phyloP scores from a whole-genome alignment of 2,888 invertebrate species.

The Cecidostiba fungosa region DNA sequence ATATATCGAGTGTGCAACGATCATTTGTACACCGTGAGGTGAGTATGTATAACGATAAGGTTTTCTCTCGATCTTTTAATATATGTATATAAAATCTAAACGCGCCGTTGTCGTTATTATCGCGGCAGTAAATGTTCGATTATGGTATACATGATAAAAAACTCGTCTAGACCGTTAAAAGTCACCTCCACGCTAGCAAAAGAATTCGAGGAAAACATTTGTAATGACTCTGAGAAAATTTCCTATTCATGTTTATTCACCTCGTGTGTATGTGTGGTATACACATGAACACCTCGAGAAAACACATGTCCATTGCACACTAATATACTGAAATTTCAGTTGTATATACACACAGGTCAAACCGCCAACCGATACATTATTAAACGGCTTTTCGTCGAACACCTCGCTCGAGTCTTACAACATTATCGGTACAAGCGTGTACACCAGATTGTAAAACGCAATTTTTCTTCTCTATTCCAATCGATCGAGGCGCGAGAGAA shows the following conservation, averaged over 20 bases:
- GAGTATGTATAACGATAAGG: no score
- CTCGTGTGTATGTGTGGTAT: neutral
- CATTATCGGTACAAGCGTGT: neutral
- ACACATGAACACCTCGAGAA: no score
- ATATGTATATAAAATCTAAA: neutral
- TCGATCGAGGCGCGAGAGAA: neutral
- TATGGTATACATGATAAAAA: neutral
- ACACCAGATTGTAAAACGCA: neutral
- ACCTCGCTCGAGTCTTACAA: no score
- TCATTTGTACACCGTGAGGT: no score
- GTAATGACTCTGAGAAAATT: neutral
- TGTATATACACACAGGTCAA: neutral
- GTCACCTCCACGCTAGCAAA: neutral
- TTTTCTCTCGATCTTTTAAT: neutral
- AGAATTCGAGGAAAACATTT: slow-evolving; percentile 3
- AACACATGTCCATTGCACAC: neutral
- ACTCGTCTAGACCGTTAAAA: neutral
- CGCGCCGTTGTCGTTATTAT: neutral
- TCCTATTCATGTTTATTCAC: neutral
- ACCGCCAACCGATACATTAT: no score
- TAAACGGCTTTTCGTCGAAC: no score
- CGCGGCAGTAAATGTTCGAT: slow-evolving; percentile 6
- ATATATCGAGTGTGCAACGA: no score
- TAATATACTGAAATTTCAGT: neutral
- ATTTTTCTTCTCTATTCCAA: neutral